Conservation (phyloP, 2,113 vertebrate genomes). For the Erythrocebus patas region DNA sequence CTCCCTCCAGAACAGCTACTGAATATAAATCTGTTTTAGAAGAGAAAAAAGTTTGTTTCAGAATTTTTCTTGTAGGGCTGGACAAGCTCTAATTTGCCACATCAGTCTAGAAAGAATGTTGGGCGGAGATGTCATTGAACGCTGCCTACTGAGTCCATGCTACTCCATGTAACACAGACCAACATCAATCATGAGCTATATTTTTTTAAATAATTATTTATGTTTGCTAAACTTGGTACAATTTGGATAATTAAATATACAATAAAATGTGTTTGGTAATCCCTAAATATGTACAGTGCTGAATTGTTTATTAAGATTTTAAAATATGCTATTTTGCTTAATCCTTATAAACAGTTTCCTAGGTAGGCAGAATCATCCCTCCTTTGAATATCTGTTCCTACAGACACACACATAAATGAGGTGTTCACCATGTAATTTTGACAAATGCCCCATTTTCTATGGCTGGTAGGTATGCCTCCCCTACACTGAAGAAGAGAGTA, state of each 20-base stretch:
- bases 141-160: background rate
- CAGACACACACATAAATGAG: background rate
- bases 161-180: background rate
- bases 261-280: background rate
- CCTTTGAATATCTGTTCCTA: background rate
- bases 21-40: conserved; percentile 49
- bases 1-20: background rate
- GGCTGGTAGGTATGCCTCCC: background rate
- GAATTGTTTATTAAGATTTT: background rate
- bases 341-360: background rate
- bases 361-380: background rate
- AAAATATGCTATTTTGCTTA: background rate
- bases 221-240: background rate
- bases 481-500: background rate
- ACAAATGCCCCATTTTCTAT: background rate
- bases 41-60: conserved; percentile 62
- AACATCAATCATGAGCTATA: background rate
- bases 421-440: background rate
- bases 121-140: conserved; percentile 62
- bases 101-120: conserved; percentile 69
- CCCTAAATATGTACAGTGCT: background rate
- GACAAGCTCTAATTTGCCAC: conserved; percentile 77
- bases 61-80: conserved; percentile 62
- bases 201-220: background rate
- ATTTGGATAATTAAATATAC: background rate